phyloP scores from a whole-genome alignment of 1,140 invertebrate genomes.

The Elymnias hypermnestra region DNA sequence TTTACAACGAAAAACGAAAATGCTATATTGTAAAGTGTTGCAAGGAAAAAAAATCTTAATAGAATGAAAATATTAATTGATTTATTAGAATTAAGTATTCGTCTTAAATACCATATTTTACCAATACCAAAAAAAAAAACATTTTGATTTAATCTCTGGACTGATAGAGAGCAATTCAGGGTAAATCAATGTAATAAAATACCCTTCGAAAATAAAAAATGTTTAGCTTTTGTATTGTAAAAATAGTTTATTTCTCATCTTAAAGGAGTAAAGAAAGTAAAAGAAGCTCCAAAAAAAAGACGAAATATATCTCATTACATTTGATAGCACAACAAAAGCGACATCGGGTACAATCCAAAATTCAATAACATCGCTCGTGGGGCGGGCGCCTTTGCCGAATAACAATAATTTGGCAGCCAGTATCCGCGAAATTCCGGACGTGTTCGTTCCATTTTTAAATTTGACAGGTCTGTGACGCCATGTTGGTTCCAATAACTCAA shows the following conservation, averaged over 20 bases:
- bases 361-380: constrained; percentile 60
- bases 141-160: too few species aligned
- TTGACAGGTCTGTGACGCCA: constrained; percentile 59
- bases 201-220: too few species aligned
- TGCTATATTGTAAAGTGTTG: too few species aligned
- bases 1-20: background rate
- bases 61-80: too few species aligned
- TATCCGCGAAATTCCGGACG: constrained; percentile 63
- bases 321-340: constrained; percentile 54
- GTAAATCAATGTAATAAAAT: too few species aligned
- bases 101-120: too few species aligned
- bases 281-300: background rate
- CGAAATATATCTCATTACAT: constrained; percentile 37
- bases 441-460: constrained; percentile 71
- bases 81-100: too few species aligned
- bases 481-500: constrained; percentile 56
- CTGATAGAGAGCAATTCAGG: too few species aligned
- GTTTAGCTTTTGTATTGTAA: too few species aligned
- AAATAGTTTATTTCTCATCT: too few species aligned
- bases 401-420: constrained; percentile 70
- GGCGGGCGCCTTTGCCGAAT: constrained; percentile 52
- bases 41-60: too few species aligned
- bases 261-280: background rate
- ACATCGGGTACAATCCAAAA: constrained; percentile 54
- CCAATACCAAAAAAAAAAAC: too few species aligned